A percentile compares a stretch with the other conserved stretches of the same genome.
Evolutionary conservation across 2,797 vertebrate species (phyloP).

Genomic region (Babyrousa celebensis): DNA sequence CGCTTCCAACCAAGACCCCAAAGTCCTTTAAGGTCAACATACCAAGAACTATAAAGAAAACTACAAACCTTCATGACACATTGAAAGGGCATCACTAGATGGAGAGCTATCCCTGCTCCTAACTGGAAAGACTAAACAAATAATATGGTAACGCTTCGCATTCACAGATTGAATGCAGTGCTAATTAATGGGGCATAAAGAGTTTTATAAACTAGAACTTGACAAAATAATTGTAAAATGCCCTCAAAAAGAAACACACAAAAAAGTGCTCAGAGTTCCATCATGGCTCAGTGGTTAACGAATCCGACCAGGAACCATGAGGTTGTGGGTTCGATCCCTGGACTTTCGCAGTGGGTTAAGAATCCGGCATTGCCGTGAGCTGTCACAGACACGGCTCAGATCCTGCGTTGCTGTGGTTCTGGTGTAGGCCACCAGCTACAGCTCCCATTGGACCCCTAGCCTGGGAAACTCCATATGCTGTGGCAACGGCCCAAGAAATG

Average conservation of each 20-base stretch:
- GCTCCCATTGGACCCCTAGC: too few relatives aligned
- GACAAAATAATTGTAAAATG: slow-evolving; percentile 45
- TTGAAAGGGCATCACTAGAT: slow-evolving; percentile 30
- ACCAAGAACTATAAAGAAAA: slow-evolving; percentile 58
- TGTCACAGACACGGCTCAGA: too few relatives aligned
- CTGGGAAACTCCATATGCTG: too few relatives aligned
- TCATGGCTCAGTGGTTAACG: too few relatives aligned
- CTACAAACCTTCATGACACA: slow-evolving; percentile 32
- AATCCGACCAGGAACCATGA: too few relatives aligned
- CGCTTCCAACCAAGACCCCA: slow-evolving; percentile 3
- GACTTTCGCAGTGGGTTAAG: too few relatives aligned
- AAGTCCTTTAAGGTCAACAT: slow-evolving; percentile 34
- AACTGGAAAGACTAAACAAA: slow-evolving; percentile 39
- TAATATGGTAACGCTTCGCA: background rate
- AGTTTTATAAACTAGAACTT: slow-evolving; percentile 53
- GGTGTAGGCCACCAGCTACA: too few relatives aligned
- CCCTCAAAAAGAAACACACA: background rate
- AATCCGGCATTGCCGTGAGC: too few relatives aligned
- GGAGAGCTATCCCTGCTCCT: background rate
- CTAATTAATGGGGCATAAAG: slow-evolving; percentile 28
- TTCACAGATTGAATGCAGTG: background rate
- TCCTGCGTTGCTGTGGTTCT: too few relatives aligned
- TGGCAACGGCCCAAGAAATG: too few relatives aligned
- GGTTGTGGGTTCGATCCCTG: too few relatives aligned
- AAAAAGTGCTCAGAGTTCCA: background rate